These are phyloP conservation scores for Agonum fuliginosum DNA, from an alignment of 2,888 invertebrate genomes.

Conservation along the genomic window DNA sequence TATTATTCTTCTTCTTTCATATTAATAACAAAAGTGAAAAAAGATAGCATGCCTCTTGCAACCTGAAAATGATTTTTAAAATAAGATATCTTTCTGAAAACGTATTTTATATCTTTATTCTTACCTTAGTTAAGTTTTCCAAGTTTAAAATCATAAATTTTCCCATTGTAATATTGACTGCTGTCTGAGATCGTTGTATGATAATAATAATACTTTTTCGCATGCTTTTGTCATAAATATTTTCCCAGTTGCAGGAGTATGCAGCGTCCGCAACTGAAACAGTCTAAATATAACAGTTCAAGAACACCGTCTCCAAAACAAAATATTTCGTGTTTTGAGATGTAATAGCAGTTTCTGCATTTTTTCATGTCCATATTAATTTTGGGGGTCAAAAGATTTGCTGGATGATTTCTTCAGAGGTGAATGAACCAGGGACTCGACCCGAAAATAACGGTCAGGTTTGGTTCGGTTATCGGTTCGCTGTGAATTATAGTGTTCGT, in stretches of 20 bases:
- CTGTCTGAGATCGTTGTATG: not conserved
- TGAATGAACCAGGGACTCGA: too few species aligned
- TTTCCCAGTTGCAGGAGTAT: constrained; percentile 13
- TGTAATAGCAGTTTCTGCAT: too few species aligned
- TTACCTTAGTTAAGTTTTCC: constrained; percentile 17
- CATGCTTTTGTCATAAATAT: not conserved
- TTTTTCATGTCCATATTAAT: too few species aligned
- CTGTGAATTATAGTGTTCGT: too few species aligned
- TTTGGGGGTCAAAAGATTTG: too few species aligned
- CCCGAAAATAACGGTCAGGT: too few species aligned
- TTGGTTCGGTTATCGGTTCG: too few species aligned
- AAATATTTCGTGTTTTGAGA: too few species aligned
- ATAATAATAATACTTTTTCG: constrained; percentile 1
- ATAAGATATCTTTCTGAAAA: not conserved
- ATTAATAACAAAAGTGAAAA: constrained; percentile 16
- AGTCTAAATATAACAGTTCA: constrained; percentile 5
- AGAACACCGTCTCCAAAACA: too few species aligned
- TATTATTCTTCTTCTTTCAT: not conserved
- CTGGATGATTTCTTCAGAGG: too few species aligned
- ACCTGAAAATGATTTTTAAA: not conserved
- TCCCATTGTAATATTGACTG: constrained; percentile 22
- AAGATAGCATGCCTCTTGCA: not conserved
- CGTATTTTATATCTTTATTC: not conserved
- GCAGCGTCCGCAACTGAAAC: not conserved
- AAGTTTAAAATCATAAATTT: constrained; percentile 7